Evolutionary conservation across 2,797 vertebrate species (phyloP).

Genomic region (Sebastes matsubarae): DNA sequence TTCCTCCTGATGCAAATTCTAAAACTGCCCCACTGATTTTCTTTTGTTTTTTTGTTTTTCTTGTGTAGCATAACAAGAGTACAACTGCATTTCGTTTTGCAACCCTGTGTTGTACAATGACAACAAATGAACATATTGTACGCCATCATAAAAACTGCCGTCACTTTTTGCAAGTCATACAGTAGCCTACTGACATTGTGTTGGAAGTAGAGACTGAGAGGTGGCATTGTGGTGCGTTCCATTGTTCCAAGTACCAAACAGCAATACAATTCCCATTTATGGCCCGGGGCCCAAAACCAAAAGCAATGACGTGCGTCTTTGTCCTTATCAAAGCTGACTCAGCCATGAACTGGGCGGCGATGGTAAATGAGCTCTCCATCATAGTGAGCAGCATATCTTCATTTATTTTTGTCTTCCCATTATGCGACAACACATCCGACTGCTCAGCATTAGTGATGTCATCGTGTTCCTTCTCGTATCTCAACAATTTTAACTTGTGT

Average conservation of each 20-base stretch:
- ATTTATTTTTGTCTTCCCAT: background rate
- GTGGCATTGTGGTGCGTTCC: background rate
- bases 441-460: background rate
- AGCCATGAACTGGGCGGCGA: no score
- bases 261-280: no score
- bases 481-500: background rate
- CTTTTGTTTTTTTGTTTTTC: background rate
- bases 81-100: background rate
- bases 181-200: background rate
- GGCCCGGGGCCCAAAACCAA: background rate
- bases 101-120: background rate
- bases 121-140: background rate
- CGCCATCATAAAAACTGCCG: background rate
- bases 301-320: background rate
- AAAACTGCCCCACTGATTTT: background rate
- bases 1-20: no score
- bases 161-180: background rate
- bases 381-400: background rate
- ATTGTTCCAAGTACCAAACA: background rate
- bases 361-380: no score
- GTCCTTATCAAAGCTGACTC: background rate
- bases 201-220: background rate
- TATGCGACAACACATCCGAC: background rate
- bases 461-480: background rate
- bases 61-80: background rate